Evolutionary conservation across 2,888 invertebrate genomes (phyloP).

Genomic region (Helobdella robusta): DNA sequence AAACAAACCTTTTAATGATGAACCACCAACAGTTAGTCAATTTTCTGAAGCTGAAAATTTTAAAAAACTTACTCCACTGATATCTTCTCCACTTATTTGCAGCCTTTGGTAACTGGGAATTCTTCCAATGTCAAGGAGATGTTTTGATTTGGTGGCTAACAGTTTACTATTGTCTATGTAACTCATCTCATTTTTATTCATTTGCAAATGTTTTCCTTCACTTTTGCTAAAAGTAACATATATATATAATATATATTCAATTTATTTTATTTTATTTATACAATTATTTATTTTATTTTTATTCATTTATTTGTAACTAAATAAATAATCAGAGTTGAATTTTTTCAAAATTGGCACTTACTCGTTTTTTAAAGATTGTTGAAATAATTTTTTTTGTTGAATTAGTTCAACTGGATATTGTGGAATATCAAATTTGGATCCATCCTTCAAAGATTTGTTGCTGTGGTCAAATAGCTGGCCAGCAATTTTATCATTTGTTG

Average conservation of each 20-base stretch:
- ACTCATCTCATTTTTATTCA: no score
- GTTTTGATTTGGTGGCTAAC: conserved; percentile 18
- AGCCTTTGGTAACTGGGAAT: conserved; percentile 85
- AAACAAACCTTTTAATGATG: conserved; percentile 67
- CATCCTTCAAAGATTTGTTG: not conserved
- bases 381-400: conserved; percentile 40
- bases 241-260: not conserved
- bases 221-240: not conserved
- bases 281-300: not conserved
- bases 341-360: not conserved
- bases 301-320: not conserved
- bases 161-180: no score
- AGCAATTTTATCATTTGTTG: conserved; percentile 8
- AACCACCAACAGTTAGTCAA: conserved; percentile 45
- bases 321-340: not conserved
- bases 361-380: no score
- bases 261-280: not conserved
- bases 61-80: conserved; percentile 65
- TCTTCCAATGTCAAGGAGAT: conserved; percentile 55
- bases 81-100: conserved; percentile 89
- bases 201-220: not conserved
- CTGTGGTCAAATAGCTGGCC: conserved; percentile 6
- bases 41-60: not conserved
- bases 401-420: conserved; percentile 92
- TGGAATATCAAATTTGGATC: conserved; percentile 63